A percentile compares a stretch with the other conserved stretches of the same genome.
These are phyloP conservation scores for Operophtera brumata DNA, from an alignment of 2,888 invertebrate species.

Conservation along the genomic window DNA sequence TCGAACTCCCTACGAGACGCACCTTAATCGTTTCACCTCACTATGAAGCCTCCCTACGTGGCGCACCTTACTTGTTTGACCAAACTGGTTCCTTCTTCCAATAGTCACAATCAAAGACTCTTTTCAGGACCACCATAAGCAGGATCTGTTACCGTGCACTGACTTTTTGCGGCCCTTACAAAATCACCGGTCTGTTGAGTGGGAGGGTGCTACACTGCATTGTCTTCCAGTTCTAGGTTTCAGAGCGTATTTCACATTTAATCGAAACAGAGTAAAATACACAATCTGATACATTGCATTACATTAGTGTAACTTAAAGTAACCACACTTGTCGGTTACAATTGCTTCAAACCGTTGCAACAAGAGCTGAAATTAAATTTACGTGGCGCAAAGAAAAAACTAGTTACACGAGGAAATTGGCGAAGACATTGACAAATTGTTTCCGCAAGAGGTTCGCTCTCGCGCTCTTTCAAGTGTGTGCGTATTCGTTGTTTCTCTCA, in stretches of 20 bases:
- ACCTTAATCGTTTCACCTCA: no score
- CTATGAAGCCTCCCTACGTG: no score
- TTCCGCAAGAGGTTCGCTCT: slow-evolving; percentile 61
- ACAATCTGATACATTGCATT: not conserved
- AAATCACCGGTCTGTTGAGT: no score
- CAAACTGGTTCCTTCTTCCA: not conserved
- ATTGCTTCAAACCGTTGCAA: slow-evolving; percentile 64
- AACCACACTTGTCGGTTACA: slow-evolving; percentile 45
- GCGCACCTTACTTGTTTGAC: no score
- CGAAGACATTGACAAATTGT: slow-evolving; percentile 78
- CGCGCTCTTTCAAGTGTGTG: slow-evolving; percentile 46
- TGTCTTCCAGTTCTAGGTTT: no score
- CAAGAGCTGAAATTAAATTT: slow-evolving; percentile 78
- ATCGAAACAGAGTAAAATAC: not conserved
- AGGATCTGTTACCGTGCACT: no score
- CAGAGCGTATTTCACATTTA: not conserved
- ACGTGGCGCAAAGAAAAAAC: slow-evolving; percentile 77
- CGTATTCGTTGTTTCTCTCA: slow-evolving; percentile 46
- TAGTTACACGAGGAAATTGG: slow-evolving; percentile 79
- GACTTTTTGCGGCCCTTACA: no score
- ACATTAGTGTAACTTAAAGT: slow-evolving; percentile 25
- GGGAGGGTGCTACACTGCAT: no score
- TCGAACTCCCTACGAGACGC: no score
- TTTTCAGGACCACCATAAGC: no score
- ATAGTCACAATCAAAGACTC: no score